phyloP scores from a whole-genome alignment of 2,113 vertebrate species.

The Saimiri boliviensis region DNA sequence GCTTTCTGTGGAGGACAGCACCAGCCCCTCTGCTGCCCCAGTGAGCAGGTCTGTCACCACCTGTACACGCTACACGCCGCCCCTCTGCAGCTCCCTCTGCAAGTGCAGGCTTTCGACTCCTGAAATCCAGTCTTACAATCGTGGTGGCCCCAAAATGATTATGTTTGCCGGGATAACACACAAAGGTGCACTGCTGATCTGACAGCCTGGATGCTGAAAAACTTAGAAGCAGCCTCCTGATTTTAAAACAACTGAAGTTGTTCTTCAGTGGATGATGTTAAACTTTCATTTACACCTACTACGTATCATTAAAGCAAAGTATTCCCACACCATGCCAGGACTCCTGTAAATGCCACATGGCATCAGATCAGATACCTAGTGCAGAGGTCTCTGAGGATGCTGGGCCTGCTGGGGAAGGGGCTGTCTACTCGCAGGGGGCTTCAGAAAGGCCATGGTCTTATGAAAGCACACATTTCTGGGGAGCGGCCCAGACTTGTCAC shows the following conservation, averaged over 20 bases:
- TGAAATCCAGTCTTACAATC: background rate
- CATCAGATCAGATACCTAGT: background rate
- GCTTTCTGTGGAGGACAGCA: background rate
- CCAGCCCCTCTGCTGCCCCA: rapidly evolving
- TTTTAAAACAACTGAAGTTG: background rate
- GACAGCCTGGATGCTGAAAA: background rate
- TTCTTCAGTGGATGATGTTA: background rate
- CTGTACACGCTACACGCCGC: rapidly evolving
- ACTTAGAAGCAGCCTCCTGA: background rate
- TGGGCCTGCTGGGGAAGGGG: rapidly evolving
- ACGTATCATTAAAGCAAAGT: background rate
- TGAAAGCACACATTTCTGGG: background rate
- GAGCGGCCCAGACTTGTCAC: background rate
- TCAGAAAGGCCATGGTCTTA: background rate
- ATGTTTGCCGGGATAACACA: background rate
- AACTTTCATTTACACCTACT: background rate
- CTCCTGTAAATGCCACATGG: background rate
- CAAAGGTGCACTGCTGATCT: too few species aligned
- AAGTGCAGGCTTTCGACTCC: too few species aligned
- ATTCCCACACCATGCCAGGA: background rate
- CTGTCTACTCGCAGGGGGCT: background rate
- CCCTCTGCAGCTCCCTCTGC: background rate
- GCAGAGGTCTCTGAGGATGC: background rate
- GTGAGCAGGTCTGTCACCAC: rapidly evolving
- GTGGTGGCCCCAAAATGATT: background rate